These are phyloP conservation scores for Anas capensis DNA, from an alignment of 2,797 vertebrate genomes.

Conservation along the genomic window DNA sequence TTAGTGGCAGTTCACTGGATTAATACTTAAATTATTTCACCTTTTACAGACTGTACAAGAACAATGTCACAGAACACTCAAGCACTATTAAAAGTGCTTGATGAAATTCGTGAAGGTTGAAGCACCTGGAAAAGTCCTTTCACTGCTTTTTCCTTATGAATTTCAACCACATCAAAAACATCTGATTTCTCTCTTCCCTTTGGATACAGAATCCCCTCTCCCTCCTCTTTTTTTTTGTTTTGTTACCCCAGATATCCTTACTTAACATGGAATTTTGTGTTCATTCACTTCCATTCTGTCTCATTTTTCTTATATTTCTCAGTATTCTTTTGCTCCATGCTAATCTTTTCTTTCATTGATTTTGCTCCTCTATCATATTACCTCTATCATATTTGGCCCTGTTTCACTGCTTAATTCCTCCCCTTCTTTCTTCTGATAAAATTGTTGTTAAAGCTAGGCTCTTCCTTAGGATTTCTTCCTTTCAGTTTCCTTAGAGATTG, in stretches of 20 bases:
- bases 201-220: not conserved
- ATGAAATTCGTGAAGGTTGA: no score
- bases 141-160: not conserved
- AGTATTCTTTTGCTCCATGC: not conserved
- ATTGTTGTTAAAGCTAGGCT: not conserved
- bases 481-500: not conserved
- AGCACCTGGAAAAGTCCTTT: not conserved
- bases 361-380: not conserved
- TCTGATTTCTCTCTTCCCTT: not conserved
- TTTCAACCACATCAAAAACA: not conserved
- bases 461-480: not conserved
- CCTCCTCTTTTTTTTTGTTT: not conserved
- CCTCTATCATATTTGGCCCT: not conserved
- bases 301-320: not conserved
- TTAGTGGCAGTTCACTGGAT: not conserved
- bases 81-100: not conserved
- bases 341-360: not conserved
- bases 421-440: not conserved
- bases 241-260: not conserved
- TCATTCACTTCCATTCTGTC: not conserved
- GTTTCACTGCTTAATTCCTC: not conserved
- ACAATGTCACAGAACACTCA: not conserved
- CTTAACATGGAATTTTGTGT: not conserved
- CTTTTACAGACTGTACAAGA: not conserved
- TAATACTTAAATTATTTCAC: not conserved